A percentile compares a stretch with the other conserved stretches of the same genome.
Evolutionary conservation across 2,797 vertebrate species (phyloP).

Genomic region (Xyrichtys novacula): DNA sequence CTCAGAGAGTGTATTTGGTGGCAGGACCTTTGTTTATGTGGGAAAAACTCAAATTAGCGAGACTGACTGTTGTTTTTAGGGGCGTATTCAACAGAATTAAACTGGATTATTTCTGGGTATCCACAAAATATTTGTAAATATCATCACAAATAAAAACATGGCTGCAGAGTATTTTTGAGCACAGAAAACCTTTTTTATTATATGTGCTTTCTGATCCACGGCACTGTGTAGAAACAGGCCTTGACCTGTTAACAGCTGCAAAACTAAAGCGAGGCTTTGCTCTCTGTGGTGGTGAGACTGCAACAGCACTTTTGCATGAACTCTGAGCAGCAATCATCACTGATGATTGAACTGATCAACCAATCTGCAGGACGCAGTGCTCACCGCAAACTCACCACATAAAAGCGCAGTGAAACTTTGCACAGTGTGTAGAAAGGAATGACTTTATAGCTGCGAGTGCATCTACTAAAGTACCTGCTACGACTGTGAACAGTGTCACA

Average conservation of each 20-base stretch:
- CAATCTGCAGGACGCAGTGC: neutral
- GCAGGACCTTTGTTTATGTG: neutral
- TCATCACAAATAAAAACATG: too few species aligned
- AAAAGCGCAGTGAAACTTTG: conserved; percentile 3
- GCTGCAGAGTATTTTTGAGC: too few species aligned
- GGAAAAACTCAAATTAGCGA: neutral
- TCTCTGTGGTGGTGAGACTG: neutral
- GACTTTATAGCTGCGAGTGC: neutral
- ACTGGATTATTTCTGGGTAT: neutral
- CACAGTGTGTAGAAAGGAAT: neutral
- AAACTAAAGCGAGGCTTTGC: neutral
- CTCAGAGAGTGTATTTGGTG: neutral
- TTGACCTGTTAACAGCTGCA: neutral
- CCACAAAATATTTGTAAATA: neutral
- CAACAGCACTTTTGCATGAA: neutral
- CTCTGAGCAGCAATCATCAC: conserved; percentile 29
- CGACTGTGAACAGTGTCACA: neutral
- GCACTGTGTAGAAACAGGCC: neutral
- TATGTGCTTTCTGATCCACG: too few species aligned
- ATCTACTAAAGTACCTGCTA: neutral
- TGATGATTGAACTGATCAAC: conserved; percentile 12
- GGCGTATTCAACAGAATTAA: neutral
- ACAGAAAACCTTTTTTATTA: too few species aligned
- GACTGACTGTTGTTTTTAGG: neutral
- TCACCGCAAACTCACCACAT: conserved; percentile 1